phyloP scores from a whole-genome alignment of 2,113 vertebrate species.

The Grantiella picta region DNA sequence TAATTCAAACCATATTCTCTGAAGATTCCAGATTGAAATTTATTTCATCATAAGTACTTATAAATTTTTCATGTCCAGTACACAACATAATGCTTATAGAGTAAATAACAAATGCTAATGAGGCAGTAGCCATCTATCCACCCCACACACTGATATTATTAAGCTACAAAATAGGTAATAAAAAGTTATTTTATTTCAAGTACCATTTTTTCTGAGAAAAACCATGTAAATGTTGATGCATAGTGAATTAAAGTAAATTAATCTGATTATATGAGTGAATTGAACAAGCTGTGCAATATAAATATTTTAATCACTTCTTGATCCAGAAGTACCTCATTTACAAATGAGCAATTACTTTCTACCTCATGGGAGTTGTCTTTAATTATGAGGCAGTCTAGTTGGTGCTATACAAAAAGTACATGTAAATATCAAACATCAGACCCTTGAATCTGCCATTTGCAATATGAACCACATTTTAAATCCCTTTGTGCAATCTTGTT shows the following conservation, averaged over 20 bases:
- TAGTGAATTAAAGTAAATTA: slow-evolving; percentile 79
- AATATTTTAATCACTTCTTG: slow-evolving; percentile 92
- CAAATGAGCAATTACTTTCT: slow-evolving; percentile 90
- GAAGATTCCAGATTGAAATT: neutral
- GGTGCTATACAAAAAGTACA: slow-evolving; percentile 63
- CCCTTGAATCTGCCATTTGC: slow-evolving; percentile 51
- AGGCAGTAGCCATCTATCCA: neutral
- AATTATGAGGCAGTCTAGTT: slow-evolving; percentile 75
- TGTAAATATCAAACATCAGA: slow-evolving; percentile 73
- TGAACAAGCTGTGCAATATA: slow-evolving; percentile 82
- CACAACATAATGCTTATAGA: neutral
- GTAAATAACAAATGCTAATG: slow-evolving; percentile 17
- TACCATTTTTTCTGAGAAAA: slow-evolving; percentile 55
- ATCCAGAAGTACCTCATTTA: slow-evolving; percentile 83
- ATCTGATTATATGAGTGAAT: slow-evolving; percentile 77
- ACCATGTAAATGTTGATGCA: slow-evolving; percentile 68
- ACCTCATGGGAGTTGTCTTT: slow-evolving; percentile 75
- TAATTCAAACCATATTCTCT: neutral
- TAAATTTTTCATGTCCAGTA: slow-evolving; percentile 30
- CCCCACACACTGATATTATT: neutral
- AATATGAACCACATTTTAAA: slow-evolving; percentile 13
- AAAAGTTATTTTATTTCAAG: slow-evolving; percentile 71
- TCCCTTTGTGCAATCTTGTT: neutral
- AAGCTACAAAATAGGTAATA: slow-evolving; percentile 30
- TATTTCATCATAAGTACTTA: neutral